These are phyloP conservation scores for Hypomecis atomaria DNA, from an alignment of 2,888 invertebrate species.

Conservation along the genomic window DNA sequence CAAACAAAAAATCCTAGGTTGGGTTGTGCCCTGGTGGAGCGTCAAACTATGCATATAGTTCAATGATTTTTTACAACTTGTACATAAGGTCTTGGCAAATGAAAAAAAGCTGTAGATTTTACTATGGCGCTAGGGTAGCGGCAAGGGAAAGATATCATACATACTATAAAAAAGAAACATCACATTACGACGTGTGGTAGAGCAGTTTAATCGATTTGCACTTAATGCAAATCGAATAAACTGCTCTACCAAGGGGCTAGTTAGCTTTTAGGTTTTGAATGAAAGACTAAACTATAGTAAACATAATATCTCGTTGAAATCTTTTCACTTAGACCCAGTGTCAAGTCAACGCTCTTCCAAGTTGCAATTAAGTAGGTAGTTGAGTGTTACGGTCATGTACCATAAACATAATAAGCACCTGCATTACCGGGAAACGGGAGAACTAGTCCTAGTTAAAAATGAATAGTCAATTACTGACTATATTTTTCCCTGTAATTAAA, in stretches of 20 bases:
- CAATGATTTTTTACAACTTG: too few relatives aligned
- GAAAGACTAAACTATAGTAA: not conserved
- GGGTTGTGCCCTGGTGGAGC: too few relatives aligned
- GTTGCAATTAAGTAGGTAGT: constrained; percentile 58
- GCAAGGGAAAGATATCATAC: too few relatives aligned
- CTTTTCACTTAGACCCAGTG: constrained; percentile 47
- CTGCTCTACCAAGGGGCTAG: not conserved
- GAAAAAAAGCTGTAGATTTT: too few relatives aligned
- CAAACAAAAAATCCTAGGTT: too few relatives aligned
- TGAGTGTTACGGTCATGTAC: constrained; percentile 68
- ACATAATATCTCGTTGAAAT: constrained; percentile 28
- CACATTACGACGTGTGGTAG: too few relatives aligned
- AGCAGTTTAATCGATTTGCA: too few relatives aligned
- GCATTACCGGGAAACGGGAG: constrained; percentile 27
- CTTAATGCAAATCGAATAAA: too few relatives aligned
- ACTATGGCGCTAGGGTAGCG: too few relatives aligned
- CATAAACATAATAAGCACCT: constrained; percentile 40
- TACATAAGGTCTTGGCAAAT: too few relatives aligned
- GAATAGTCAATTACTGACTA: not conserved
- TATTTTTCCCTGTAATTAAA: not conserved
- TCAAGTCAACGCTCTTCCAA: constrained; percentile 56
- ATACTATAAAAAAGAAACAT: too few relatives aligned
- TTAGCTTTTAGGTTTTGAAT: not conserved
- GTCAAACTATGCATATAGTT: too few relatives aligned
- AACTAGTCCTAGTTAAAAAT: constrained; percentile 24